Conservation (phyloP, 2,113 vertebrate genomes). For the Cynocephalus volans region DNA sequence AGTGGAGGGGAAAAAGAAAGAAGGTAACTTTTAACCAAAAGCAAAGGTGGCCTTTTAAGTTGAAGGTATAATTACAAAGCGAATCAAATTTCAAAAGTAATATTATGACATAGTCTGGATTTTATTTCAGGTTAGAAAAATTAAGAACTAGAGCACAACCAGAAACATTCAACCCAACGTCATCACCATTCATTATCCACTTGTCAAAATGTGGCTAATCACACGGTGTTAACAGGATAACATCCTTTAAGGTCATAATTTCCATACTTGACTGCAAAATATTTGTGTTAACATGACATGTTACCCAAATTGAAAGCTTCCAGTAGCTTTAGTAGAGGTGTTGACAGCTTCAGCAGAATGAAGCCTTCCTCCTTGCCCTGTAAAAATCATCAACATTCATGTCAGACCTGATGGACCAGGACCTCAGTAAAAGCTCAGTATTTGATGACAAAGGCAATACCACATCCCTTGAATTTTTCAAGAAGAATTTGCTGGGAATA, state of each 20-base stretch:
- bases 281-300: accelerated
- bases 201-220: accelerated
- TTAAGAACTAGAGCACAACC: neutral
- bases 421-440: neutral
- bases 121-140: neutral
- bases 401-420: neutral
- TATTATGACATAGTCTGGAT: neutral
- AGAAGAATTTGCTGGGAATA: neutral
- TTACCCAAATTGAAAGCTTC: neutral
- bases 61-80: neutral
- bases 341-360: no score
- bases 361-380: accelerated
- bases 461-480: neutral
- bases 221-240: accelerated
- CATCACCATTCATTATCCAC: neutral
- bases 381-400: no score
- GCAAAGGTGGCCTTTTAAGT: neutral
- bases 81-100: neutral
- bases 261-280: neutral
- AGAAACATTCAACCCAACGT: accelerated
- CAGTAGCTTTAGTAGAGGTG: neutral
- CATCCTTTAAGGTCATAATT: accelerated
- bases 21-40: neutral
- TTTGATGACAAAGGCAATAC: neutral
- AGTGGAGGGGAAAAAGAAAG: neutral